Evolutionary conservation across 2,113 vertebrate species (phyloP).

Genomic region (Australoheros scitulus): DNA sequence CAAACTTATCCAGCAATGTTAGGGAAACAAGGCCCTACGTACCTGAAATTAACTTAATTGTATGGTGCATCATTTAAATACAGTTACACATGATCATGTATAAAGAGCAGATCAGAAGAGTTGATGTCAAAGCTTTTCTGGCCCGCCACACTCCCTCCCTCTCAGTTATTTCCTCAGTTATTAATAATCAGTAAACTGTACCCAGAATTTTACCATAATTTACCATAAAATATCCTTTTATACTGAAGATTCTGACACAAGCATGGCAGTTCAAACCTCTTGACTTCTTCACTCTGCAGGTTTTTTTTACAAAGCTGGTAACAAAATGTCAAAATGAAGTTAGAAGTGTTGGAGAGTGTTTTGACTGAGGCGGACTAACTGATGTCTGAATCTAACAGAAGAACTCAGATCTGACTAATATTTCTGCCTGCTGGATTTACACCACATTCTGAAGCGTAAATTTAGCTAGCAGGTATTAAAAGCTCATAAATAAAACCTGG

Average conservation of each 20-base stretch:
- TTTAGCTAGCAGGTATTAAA: background rate
- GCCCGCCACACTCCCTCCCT: no score
- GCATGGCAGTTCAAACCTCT: accelerated
- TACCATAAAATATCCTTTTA: background rate
- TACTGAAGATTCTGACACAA: background rate
- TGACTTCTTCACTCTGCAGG: no score
- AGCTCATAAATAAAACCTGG: background rate
- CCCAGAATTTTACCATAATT: background rate
- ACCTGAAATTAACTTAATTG: no score
- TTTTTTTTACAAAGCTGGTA: background rate
- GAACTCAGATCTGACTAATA: background rate
- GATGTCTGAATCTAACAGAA: background rate
- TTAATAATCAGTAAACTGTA: background rate
- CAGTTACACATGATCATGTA: background rate
- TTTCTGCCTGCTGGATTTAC: background rate
- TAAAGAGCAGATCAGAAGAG: background rate
- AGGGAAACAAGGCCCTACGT: no score
- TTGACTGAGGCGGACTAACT: background rate
- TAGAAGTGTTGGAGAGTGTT: background rate
- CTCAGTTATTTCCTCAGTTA: background rate
- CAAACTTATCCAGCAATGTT: no score
- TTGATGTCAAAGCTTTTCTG: no score
- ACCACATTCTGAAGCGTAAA: background rate
- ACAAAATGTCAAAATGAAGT: background rate
- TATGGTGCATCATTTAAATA: background rate